Conservation (phyloP, 2,113 vertebrate genomes). For the Dasypus novemcinctus region DNA sequence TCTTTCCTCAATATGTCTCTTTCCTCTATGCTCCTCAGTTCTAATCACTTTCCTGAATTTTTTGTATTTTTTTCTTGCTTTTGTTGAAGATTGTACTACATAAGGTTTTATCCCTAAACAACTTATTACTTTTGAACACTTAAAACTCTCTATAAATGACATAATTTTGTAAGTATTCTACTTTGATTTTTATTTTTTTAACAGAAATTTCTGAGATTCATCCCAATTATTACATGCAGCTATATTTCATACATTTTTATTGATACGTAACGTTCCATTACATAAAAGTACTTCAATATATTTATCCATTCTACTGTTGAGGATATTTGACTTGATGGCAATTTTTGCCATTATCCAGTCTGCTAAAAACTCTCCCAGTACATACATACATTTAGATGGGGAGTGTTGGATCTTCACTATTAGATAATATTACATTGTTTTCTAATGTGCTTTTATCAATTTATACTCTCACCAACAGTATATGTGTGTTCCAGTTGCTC, state of each 20-base stretch:
- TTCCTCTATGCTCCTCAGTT: neutral
- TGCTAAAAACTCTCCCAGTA: neutral
- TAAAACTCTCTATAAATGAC: neutral
- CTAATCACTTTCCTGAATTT: neutral
- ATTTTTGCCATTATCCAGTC: neutral
- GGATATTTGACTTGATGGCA: neutral
- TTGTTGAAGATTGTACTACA: neutral
- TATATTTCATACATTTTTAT: neutral
- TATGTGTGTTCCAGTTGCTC: neutral
- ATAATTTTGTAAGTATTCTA: neutral
- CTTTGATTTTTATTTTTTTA: conserved; percentile 1
- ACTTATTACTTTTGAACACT: neutral
- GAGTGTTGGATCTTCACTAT: neutral
- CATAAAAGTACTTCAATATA: neutral
- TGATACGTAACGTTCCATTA: neutral
- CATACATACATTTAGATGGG: neutral
- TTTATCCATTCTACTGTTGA: neutral
- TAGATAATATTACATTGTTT: neutral
- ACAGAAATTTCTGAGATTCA: neutral
- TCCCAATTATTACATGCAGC: neutral
- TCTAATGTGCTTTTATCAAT: neutral
- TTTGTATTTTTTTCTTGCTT: neutral
- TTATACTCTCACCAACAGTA: neutral
- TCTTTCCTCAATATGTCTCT: neutral
- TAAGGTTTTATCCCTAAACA: neutral